Evolutionary conservation across 2,888 invertebrate genomes (phyloP).

Genomic region (Micoletzkya japonica): DNA sequence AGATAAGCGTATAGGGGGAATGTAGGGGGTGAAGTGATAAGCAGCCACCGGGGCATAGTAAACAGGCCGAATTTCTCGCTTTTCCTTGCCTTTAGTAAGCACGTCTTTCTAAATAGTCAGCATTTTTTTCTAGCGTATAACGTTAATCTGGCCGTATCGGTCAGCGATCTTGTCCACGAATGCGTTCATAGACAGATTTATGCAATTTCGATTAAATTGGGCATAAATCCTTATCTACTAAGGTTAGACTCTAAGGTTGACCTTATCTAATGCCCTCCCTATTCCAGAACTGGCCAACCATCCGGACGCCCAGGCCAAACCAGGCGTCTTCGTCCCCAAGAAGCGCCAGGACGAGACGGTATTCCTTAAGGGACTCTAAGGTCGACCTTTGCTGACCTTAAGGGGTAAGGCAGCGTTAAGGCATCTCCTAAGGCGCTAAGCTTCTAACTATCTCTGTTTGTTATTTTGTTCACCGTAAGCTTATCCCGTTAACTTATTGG

Average conservation of each 20-base stretch:
- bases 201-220: too few relatives aligned
- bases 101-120: too few relatives aligned
- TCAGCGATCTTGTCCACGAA: too few relatives aligned
- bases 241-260: too few relatives aligned
- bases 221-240: too few relatives aligned
- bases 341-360: constrained; percentile 68
- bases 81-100: neutral
- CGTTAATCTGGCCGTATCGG: too few relatives aligned
- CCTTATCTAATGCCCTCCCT: too few relatives aligned
- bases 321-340: constrained; percentile 85
- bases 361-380: constrained; percentile 33
- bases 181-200: too few relatives aligned
- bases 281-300: constrained; percentile 85
- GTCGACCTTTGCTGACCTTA: constrained; percentile 13
- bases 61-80: neutral
- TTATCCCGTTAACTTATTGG: neutral
- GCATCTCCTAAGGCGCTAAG: neutral
- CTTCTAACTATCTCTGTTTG: neutral
- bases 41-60: neutral
- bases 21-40: neutral
- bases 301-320: constrained; percentile 96
- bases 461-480: neutral
- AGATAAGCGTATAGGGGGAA: neutral
- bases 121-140: too few relatives aligned
- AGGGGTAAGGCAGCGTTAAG: neutral